Base-by-base conservation (phyloP, 2,888 invertebrate species). In the Bombyx huttoni region DNA sequence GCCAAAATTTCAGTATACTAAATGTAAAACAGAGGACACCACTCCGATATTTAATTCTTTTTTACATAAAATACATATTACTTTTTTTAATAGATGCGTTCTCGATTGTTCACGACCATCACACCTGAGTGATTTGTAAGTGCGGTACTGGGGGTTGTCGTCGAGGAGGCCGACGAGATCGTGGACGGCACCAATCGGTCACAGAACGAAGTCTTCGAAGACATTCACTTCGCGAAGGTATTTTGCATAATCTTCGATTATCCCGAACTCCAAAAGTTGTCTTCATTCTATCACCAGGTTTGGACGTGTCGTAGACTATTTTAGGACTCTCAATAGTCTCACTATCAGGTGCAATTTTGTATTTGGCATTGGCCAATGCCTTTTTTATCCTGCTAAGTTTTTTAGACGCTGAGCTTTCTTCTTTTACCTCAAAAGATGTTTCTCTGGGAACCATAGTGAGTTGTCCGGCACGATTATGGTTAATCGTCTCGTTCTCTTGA, bases 121-220 rank as follows among this genome's bases (percentile, higher is more conserved):
- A 88, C 81, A 88, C 88, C 87, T 88, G 88, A 66, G 87, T 88
- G 72, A 88, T 85, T 68, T 87, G 86, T 56, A 86, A 74, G 7
- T 74, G 74, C n/a, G 78, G 75, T 12, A 76, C 73, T 45, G 77
- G 74, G 48, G 75, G 68, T 57, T 77, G 75, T 12, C 81, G 78
- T 24, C 75, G 70, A 33, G 81, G 70, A 48, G 81, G 78, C 0
- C 75, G 75, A 1, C 72, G 73, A 33, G 79, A 77, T 13, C 73
- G 71, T 24, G 68, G 67, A 14, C 68, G 69, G 58, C 84, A 82
- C 77, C 85, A 86, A 13, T 69, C 68, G 13, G 75, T 70, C 45
- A 81, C 61, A 7, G 71, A 64, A 34, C 78, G 75, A 35, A 86
- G 59, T 14, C 73, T 67, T 33, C 77, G 68, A 48, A 74, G 61